Evolutionary conservation across 2,113 vertebrate genomes (phyloP).

Genomic region (Tangachromis dhanisi): DNA sequence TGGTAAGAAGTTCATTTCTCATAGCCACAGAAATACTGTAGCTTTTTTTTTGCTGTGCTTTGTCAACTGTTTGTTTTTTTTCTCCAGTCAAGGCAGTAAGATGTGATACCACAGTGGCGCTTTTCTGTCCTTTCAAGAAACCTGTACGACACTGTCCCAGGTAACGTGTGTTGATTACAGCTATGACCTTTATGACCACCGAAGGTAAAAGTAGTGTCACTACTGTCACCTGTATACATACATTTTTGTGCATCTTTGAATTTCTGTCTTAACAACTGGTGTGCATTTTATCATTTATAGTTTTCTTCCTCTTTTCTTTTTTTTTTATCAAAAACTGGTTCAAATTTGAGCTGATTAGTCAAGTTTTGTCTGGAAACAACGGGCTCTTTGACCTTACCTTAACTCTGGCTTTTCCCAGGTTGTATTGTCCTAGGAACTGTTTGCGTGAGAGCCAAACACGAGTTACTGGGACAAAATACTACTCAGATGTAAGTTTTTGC

Average conservation of each 20-base stretch:
- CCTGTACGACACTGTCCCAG: constrained; percentile 90
- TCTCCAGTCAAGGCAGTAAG: constrained; percentile 84
- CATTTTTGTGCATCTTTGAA: background rate
- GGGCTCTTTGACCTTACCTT: background rate
- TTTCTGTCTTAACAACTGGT: background rate
- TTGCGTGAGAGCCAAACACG: constrained; percentile 76
- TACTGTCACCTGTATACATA: background rate
- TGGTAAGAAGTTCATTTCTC: constrained; percentile 70
- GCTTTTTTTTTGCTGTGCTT: background rate
- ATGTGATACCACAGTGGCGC: constrained; percentile 90
- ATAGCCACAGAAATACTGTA: background rate
- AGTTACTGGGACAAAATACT: constrained; percentile 85
- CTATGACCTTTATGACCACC: background rate
- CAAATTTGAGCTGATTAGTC: background rate
- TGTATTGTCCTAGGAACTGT: constrained; percentile 91
- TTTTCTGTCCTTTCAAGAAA: constrained; percentile 89
- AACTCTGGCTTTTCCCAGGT: constrained; percentile 58
- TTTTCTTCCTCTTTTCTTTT: background rate
- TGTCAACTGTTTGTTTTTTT: background rate
- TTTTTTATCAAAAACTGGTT: background rate
- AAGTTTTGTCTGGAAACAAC: background rate
- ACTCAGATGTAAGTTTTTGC: constrained; percentile 85
- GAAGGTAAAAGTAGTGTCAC: background rate
- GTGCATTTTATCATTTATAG: background rate
- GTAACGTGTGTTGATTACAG: constrained; percentile 57